A percentile compares a stretch with the other conserved stretches of the same genome.
These are phyloP conservation scores for Tetramorium simillimum DNA, from an alignment of 1,140 invertebrate species.

Conservation along the genomic window DNA sequence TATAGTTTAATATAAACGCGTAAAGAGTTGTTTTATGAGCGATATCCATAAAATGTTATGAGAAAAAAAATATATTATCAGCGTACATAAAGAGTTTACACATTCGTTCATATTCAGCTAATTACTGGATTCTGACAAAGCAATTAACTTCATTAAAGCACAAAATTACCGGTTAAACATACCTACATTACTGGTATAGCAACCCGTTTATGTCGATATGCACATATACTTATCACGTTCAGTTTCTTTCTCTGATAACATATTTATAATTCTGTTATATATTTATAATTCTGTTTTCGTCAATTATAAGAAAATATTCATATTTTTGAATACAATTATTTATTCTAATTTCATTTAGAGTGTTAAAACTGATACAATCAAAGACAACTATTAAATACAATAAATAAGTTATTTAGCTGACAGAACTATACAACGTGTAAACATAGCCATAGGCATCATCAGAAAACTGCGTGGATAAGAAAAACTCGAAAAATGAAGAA, in stretches of 20 bases:
- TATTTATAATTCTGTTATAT: neutral
- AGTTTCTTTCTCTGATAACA: neutral
- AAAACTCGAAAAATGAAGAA: neutral
- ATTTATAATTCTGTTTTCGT: neutral
- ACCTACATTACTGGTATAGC: neutral
- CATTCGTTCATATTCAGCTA: conserved; percentile 7
- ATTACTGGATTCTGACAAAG: conserved; percentile 17
- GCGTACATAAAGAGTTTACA: neutral
- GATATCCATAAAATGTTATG: neutral
- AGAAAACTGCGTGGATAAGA: neutral
- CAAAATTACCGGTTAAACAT: conserved; percentile 39
- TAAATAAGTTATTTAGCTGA: neutral
- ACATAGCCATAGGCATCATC: neutral
- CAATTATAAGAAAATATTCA: neutral
- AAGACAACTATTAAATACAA: neutral
- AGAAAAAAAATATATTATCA: neutral
- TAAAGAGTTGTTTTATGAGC: neutral
- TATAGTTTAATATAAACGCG: neutral
- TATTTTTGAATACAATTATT: neutral
- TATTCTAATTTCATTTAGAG: neutral
- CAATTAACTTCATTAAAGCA: conserved; percentile 63
- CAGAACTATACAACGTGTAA: neutral
- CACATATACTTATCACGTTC: neutral
- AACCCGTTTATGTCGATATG: conserved; percentile 26
- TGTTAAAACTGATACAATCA: neutral